A percentile compares a stretch with the other conserved stretches of the same genome.
phyloP scores from a whole-genome alignment of 2,888 invertebrate genomes.

The Seira musarum region DNA sequence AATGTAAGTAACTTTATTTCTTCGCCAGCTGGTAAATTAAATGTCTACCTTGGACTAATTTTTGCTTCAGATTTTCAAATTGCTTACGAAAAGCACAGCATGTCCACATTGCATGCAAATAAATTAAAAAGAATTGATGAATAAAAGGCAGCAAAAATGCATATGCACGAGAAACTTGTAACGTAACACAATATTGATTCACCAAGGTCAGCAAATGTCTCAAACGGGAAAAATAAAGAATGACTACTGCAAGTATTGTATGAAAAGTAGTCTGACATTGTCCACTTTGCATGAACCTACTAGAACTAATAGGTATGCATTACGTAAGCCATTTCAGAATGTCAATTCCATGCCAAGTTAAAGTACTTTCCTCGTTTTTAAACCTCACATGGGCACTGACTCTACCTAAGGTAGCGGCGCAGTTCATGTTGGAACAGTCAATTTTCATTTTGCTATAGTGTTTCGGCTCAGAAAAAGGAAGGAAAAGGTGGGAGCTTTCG shows the following conservation, averaged over 20 bases:
- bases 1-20: not conserved
- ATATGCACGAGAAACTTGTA: not conserved
- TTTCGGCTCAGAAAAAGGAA: not conserved
- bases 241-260: not conserved
- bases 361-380: not conserved
- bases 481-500: not conserved
- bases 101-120: not conserved
- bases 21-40: not conserved
- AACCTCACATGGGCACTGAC: not conserved
- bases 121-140: not conserved
- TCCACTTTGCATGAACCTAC: not conserved
- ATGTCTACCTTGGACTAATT: constrained; percentile 3
- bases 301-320: not conserved
- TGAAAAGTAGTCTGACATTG: not conserved
- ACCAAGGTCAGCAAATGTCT: constrained; percentile 8
- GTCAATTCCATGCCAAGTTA: not conserved
- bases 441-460: not conserved
- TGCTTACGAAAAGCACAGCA: not conserved
- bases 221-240: not conserved
- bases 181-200: constrained; percentile 33
- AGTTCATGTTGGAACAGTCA: not conserved
- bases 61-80: not conserved
- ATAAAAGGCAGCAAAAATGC: not conserved
- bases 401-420: not conserved
- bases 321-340: not conserved